phyloP scores from a whole-genome alignment of 2,888 invertebrate species.

The Catocala nupta region DNA sequence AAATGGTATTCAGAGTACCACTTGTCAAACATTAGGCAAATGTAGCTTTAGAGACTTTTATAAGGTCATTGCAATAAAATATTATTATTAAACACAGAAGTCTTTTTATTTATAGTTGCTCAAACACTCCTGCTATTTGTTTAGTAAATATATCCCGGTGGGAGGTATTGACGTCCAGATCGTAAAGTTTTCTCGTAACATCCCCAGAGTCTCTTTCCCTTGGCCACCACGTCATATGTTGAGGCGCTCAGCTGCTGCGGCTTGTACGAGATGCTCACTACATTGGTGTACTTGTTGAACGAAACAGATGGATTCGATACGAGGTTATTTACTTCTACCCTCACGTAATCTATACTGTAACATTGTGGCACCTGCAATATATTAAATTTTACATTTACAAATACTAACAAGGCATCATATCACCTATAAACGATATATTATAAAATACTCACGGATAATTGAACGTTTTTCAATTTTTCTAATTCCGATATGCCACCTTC shows the following conservation, averaged over 20 bases:
- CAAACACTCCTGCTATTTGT: too few species aligned
- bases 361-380: conserved; percentile 43
- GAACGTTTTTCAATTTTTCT: conserved; percentile 23
- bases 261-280: conserved; percentile 43
- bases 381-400: neutral
- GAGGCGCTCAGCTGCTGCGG: conserved; percentile 39
- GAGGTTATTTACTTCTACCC: conserved; percentile 41
- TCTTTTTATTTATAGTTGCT: too few species aligned
- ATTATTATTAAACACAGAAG: too few species aligned
- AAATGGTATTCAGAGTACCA: too few species aligned
- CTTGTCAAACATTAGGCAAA: too few species aligned
- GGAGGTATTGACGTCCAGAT: too few species aligned
- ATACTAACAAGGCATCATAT: too few species aligned
- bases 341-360: conserved; percentile 24
- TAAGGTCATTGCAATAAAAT: too few species aligned
- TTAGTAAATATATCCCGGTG: too few species aligned
- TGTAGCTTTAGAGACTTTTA: too few species aligned
- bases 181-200: too few species aligned
- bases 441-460: conserved; percentile 27
- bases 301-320: conserved; percentile 41
- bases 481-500: conserved; percentile 26
- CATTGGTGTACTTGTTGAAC: conserved; percentile 27
- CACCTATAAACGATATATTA: too few species aligned
- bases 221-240: conserved; percentile 37
- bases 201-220: conserved; percentile 13